Conservation (phyloP, 2,797 vertebrate species). For the Chanos chanos region DNA sequence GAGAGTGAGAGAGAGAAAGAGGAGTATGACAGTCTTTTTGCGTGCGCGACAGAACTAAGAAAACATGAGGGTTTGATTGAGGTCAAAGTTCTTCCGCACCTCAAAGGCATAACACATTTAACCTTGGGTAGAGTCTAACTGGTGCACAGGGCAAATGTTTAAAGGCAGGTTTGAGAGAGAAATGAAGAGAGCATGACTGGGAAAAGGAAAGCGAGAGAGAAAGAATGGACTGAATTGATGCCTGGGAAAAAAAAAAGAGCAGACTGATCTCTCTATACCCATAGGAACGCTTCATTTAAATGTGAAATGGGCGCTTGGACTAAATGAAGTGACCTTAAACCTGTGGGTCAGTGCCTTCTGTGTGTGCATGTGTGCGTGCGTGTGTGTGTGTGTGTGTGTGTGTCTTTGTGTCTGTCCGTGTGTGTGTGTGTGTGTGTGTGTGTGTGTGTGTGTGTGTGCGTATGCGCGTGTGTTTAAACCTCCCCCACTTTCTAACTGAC, state of each 20-base stretch:
- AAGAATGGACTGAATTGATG: constrained; percentile 56
- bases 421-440: constrained; percentile 12
- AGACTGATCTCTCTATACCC: constrained; percentile 65
- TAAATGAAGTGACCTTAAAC: constrained; percentile 81
- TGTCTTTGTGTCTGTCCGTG: constrained; percentile 8
- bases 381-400: constrained; percentile 14
- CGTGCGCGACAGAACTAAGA: constrained; percentile 42
- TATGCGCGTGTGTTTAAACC: constrained; percentile 24
- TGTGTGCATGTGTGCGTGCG: constrained; percentile 34
- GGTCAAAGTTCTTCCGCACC: constrained; percentile 57
- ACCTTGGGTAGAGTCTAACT: constrained; percentile 38
- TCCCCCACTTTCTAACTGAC: constrained; percentile 67
- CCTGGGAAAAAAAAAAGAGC: constrained; percentile 56
- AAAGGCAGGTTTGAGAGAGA: constrained; percentile 16
- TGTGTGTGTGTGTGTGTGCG: constrained; percentile 22
- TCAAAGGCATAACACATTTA: constrained; percentile 32
- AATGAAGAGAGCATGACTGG: constrained; percentile 46
- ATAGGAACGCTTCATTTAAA: constrained; percentile 72
- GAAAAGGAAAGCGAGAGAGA: constrained; percentile 49
- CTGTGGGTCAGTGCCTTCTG: constrained; percentile 64
- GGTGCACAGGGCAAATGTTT: constrained; percentile 29
- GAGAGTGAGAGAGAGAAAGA: constrained; percentile 40
- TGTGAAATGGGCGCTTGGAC: constrained; percentile 70
- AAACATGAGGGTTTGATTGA: constrained; percentile 56
- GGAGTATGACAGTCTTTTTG: not conserved